These are phyloP conservation scores for Betta splendens DNA, from an alignment of 2,797 vertebrate species.

Conservation along the genomic window DNA sequence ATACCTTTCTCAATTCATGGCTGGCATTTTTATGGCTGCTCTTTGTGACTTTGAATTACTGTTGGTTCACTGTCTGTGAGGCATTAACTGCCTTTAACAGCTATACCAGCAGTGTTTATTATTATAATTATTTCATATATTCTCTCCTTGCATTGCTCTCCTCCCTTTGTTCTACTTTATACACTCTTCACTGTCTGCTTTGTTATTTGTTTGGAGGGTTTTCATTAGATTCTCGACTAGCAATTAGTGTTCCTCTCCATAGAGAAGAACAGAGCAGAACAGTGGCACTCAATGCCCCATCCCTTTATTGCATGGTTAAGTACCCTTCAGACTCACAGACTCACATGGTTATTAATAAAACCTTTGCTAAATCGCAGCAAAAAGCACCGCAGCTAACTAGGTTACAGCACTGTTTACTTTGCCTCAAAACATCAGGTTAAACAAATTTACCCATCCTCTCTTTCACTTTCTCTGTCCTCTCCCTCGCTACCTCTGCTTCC, in stretches of 20 bases:
- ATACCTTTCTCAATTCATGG: constrained; percentile 28
- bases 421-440: constrained; percentile 72
- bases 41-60: constrained; percentile 49
- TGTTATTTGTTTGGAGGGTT: constrained; percentile 77
- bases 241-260: constrained; percentile 78
- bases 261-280: constrained; percentile 70
- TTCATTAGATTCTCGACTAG: constrained; percentile 77
- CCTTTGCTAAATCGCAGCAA: constrained; percentile 70
- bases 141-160: constrained; percentile 49
- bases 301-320: constrained; percentile 80
- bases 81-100: constrained; percentile 51
- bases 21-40: constrained; percentile 39
- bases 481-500: constrained; percentile 33
- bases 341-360: constrained; percentile 80
- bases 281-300: constrained; percentile 72
- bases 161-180: constrained; percentile 60
- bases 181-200: constrained; percentile 66
- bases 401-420: constrained; percentile 72
- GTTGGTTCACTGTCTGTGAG: constrained; percentile 35
- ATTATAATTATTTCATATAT: constrained; percentile 56
- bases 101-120: constrained; percentile 51
- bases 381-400: constrained; percentile 64
- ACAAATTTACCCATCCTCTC: constrained; percentile 65
- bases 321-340: constrained; percentile 76
- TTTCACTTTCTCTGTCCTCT: constrained; percentile 44